Evolutionary conservation across 64 coral and sea anemone genomes (phyloP).

Genomic region (Montipora capricornis): DNA sequence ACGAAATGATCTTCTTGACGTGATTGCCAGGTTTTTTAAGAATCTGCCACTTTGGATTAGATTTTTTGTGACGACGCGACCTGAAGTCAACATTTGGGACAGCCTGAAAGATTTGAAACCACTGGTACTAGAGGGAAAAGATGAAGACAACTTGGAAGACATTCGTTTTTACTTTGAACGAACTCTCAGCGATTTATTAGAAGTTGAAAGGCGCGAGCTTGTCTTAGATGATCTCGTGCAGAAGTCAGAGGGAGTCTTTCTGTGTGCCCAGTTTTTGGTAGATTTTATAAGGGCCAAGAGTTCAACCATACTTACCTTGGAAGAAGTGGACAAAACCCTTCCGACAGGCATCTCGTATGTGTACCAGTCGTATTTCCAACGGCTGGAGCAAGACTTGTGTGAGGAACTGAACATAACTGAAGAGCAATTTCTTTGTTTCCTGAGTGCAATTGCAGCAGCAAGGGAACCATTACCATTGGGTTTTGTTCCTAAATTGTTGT

Average conservation of each 20-base stretch:
- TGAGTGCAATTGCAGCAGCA: too few relatives aligned
- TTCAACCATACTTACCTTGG: neutral
- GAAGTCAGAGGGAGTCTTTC: conserved; percentile 15
- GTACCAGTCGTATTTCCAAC: too few relatives aligned
- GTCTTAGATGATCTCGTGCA: neutral
- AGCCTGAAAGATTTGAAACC: neutral
- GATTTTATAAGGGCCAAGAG: neutral
- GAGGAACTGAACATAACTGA: too few relatives aligned
- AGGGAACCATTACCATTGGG: too few relatives aligned
- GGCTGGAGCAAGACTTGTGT: too few relatives aligned
- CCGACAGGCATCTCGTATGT: too few relatives aligned
- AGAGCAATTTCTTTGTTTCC: too few relatives aligned
- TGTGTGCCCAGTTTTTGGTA: neutral
- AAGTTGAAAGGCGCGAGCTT: neutral
- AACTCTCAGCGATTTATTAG: neutral
- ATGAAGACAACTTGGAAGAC: conserved; percentile 10
- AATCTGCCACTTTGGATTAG: conserved; percentile 40
- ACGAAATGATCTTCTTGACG: conserved; percentile 22
- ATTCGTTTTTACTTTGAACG: neutral
- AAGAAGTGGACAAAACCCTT: too few relatives aligned
- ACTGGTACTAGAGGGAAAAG: neutral
- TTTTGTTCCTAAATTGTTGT: too few relatives aligned
- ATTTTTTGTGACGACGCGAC: conserved; percentile 65
- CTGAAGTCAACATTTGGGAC: neutral
- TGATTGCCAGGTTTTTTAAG: conserved; percentile 1